Evolutionary conservation across 1,140 invertebrate genomes (phyloP).

Genomic region (Protaetia brevitarsis): DNA sequence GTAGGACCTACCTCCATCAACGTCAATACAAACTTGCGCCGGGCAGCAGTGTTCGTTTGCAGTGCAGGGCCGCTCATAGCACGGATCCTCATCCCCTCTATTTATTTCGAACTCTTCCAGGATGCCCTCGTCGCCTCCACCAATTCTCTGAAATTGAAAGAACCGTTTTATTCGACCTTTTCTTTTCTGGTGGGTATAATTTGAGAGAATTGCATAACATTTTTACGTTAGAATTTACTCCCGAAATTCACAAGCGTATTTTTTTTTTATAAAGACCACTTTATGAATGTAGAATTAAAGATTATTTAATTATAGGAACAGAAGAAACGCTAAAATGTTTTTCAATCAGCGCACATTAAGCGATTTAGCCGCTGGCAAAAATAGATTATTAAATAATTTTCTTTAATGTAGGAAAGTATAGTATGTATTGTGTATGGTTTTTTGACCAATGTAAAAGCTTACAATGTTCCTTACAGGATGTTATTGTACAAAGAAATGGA

Average conservation of each 20-base stretch:
- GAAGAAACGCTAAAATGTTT: too few species aligned
- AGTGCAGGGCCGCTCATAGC: slow-evolving; percentile 63
- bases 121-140: slow-evolving; percentile 42
- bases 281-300: too few species aligned
- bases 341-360: too few species aligned
- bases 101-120: slow-evolving; percentile 44
- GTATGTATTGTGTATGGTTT: too few species aligned
- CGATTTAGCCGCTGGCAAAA: too few species aligned
- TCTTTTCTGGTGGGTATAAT: background rate
- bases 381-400: too few species aligned
- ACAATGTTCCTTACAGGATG: too few species aligned
- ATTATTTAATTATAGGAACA: too few species aligned
- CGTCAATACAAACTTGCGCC: slow-evolving; percentile 68
- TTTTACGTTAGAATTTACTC: background rate
- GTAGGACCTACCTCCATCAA: slow-evolving; percentile 61
- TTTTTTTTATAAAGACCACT: too few species aligned
- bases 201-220: background rate
- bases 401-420: too few species aligned
- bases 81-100: slow-evolving; percentile 55
- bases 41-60: slow-evolving; percentile 76
- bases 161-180: background rate
- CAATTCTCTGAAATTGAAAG: slow-evolving; percentile 35
- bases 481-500: too few species aligned
- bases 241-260: background rate
- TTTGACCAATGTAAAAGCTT: too few species aligned